Base-by-base conservation (phyloP, 2,113 vertebrate species). In the Argyrosomus japonicus region DNA sequence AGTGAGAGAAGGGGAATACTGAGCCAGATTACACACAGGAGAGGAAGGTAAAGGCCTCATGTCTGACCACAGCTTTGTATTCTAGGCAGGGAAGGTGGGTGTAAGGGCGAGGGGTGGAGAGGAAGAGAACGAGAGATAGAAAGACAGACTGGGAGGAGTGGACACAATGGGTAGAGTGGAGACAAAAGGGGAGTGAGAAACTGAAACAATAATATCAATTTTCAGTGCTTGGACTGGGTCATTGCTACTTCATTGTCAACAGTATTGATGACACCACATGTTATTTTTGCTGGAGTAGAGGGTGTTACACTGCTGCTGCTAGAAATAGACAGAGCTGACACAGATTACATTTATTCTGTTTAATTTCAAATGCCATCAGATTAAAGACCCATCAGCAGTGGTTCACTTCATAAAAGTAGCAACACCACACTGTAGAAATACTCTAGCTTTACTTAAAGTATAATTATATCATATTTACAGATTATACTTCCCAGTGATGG, bases 121-220 rank as follows among this genome's bases (percentile, higher is more conserved):
- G 86, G 75, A 85, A 84, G 82, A 77, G 72, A 81, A 32, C 32
- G 68, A 79, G 36, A 79, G 82, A 88, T 81, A 91, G 81, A 84
- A 48, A 89, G 84, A 75, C 79, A 75, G 80, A 79, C 82, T 71
- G 76, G 81, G 88, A 87, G 82, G 81, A 85, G 82, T 63, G 51
- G 85, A 84, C 77, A 90, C 88, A 91, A 93, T 90, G 85, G 79
- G 40, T 19, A 9, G 25, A 32, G 40, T n/a, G 47, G 82, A 90
- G 81, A 92, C 87, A 90, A 91, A 82, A 21, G 69, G 18, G 73
- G 58, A 51, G 62, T 79, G 74, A 77, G 70, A 78, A 72, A 76
- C 53, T 54, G 45, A 89, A 87, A 89, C 77, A 88, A 86, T 85
- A 75, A 92, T 92, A 91, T 92, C 90, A 80, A 50, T 90, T 93